Percentiles rank a stretch among this genome's conserved stretches.
These are phyloP conservation scores for Polyodon spathula DNA, from an alignment of 2,113 vertebrate species.

Conservation along the genomic window DNA sequence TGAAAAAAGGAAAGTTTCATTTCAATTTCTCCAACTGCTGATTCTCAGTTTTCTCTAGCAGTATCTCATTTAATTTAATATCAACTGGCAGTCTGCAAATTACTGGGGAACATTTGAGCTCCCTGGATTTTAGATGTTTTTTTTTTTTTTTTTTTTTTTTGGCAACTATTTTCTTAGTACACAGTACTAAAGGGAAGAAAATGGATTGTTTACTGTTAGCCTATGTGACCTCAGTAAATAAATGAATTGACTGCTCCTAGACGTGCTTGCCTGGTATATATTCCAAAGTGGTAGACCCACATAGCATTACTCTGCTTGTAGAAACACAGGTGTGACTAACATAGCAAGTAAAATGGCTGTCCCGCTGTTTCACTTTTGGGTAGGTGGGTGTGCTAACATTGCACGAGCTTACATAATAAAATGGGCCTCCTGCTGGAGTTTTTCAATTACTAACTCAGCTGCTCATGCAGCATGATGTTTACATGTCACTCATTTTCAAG, in stretches of 20 bases:
- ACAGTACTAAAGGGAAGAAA: too few species aligned
- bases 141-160: not conserved
- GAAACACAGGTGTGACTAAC: too few species aligned
- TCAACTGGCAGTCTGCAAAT: conserved; percentile 6
- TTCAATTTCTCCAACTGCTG: conserved; percentile 6
- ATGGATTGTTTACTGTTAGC: too few species aligned
- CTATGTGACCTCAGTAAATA: too few species aligned
- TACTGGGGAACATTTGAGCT: not conserved
- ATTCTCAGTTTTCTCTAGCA: not conserved
- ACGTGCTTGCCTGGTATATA: too few species aligned
- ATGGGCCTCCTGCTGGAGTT: conserved; percentile 13
- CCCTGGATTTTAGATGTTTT: not conserved
- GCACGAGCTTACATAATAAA: conserved; percentile 39
- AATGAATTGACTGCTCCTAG: too few species aligned
- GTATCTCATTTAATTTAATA: conserved; percentile 4
- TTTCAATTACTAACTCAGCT: conserved; percentile 27
- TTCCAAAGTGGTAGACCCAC: too few species aligned
- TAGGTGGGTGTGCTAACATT: conserved; percentile 20
- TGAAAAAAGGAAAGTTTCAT: conserved; percentile 4
- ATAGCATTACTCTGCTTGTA: too few species aligned
- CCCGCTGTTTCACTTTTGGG: not conserved
- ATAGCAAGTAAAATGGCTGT: too few species aligned
- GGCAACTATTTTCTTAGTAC: not conserved
- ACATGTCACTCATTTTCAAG: conserved; percentile 1
- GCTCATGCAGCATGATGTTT: conserved; percentile 29